A percentile compares a stretch with the other conserved stretches of the same genome.
These are phyloP conservation scores for Laticauda colubrina DNA, from an alignment of 2,113 vertebrate genomes.

Conservation along the genomic window DNA sequence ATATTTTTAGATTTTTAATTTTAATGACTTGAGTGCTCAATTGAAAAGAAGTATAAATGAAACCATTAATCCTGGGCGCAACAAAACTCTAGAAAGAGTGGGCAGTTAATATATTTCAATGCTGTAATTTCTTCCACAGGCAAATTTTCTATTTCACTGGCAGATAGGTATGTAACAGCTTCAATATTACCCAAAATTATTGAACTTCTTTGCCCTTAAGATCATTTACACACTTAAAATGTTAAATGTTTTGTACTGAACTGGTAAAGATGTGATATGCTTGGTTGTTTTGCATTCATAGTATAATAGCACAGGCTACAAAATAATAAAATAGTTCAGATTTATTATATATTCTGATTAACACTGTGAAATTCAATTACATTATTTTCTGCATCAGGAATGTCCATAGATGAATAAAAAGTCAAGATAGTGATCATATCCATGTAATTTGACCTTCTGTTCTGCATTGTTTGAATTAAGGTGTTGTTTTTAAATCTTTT, in stretches of 20 bases:
- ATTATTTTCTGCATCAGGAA: neutral
- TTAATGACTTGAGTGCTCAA: neutral
- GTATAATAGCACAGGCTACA: neutral
- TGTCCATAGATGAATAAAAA: neutral
- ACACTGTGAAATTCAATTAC: neutral
- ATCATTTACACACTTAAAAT: neutral
- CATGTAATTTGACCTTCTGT: neutral
- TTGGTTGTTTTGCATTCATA: neutral
- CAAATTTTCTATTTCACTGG: neutral
- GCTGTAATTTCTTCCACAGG: neutral
- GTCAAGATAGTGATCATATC: neutral
- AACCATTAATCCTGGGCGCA: neutral
- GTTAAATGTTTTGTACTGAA: neutral
- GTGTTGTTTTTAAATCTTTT: neutral
- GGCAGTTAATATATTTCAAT: neutral
- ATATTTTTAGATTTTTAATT: neutral
- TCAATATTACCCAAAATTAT: neutral
- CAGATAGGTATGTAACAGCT: neutral
- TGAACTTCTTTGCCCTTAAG: neutral
- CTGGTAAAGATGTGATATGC: neutral
- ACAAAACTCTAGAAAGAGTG: neutral
- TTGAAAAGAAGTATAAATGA: neutral
- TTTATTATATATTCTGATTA: neutral
- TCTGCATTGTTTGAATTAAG: neutral
- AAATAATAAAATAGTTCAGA: neutral